Percentiles rank a stretch among this genome's conserved stretches.
These are phyloP conservation scores for Sebastes steindachneri DNA, from an alignment of 2,797 vertebrate genomes.

Conservation along the genomic window DNA sequence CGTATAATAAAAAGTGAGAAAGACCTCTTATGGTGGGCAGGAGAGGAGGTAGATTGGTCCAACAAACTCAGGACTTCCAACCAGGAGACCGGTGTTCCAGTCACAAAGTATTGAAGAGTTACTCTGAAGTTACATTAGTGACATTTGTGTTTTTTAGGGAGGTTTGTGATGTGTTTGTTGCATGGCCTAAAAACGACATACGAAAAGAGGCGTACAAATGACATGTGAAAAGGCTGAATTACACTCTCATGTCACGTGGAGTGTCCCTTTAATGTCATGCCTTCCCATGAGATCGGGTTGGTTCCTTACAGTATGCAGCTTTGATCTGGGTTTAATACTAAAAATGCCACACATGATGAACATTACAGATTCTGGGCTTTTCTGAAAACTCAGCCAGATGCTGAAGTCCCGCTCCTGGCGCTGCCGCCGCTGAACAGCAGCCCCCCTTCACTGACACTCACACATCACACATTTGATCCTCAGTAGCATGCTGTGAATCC, in stretches of 20 bases:
- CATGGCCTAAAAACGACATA: background rate
- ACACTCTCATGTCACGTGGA: background rate
- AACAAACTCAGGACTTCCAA: no score
- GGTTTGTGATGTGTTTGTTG: background rate
- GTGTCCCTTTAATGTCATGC: no score
- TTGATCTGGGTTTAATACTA: background rate
- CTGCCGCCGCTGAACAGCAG: background rate
- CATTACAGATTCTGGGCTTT: background rate
- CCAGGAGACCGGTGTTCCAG: no score
- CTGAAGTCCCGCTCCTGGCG: background rate
- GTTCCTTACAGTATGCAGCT: background rate
- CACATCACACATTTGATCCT: conserved; percentile 17
- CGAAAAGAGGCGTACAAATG: background rate
- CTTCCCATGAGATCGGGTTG: background rate
- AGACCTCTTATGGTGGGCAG: no score
- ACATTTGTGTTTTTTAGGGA: no score
- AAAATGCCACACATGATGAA: background rate
- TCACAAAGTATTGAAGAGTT: no score
- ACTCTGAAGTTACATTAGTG: no score
- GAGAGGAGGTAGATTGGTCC: no score
- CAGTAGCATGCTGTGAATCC: conserved; percentile 36
- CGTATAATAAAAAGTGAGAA: no score
- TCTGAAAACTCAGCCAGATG: background rate
- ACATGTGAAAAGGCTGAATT: background rate
- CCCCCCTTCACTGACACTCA: background rate